Conservation (phyloP, 2,797 vertebrate species). For the Lagorchestes hirsutus region DNA sequence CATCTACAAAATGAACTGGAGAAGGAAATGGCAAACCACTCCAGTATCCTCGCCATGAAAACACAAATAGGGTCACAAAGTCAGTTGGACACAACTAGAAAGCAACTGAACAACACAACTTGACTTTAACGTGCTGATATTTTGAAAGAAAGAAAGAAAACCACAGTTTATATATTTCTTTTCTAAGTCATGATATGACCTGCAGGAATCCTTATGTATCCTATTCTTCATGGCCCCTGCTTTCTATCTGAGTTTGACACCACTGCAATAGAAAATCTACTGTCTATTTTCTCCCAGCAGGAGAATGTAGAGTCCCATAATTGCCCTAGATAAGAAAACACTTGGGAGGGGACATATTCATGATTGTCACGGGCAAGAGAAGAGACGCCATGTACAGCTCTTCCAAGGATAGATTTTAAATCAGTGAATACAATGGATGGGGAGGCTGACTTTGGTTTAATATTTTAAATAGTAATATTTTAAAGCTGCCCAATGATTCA, state of each 20-base stretch:
- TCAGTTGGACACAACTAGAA: not conserved
- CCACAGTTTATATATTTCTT: too few relatives aligned
- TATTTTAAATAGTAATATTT: not conserved
- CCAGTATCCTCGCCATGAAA: not conserved
- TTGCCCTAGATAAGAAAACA: not conserved
- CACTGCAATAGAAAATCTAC: not conserved
- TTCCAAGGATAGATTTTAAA: not conserved
- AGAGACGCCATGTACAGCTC: not conserved
- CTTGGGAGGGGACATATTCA: not conserved
- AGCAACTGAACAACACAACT: not conserved
- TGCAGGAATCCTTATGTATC: not conserved
- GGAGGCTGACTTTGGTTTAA: not conserved
- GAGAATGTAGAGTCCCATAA: not conserved
- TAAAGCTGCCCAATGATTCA: not conserved
- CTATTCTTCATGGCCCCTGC: not conserved
- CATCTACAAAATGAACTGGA: not conserved
- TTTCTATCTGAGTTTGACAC: not conserved
- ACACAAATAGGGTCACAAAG: not conserved
- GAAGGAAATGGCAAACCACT: not conserved
- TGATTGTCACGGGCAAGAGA: not conserved
- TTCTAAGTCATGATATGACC: not conserved
- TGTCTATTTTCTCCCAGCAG: not conserved
- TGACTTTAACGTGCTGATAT: not conserved
- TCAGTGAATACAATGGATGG: not conserved
- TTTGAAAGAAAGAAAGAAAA: too few relatives aligned